A percentile compares a stretch with the other conserved stretches of the same genome.
These are phyloP conservation scores for Cydia pomonella DNA, from an alignment of 1,140 invertebrate genomes.

Conservation along the genomic window DNA sequence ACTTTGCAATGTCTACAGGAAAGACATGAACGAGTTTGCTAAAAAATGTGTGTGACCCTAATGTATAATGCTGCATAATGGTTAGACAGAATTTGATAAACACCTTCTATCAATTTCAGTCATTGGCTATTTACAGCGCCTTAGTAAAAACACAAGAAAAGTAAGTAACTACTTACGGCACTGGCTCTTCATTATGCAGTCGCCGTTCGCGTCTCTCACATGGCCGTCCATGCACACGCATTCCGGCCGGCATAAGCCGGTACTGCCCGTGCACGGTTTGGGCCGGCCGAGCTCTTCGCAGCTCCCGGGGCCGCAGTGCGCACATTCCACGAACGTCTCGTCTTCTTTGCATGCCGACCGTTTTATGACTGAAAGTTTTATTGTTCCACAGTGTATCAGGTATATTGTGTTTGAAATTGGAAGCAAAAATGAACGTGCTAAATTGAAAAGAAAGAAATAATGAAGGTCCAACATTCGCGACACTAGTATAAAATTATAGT, in stretches of 20 bases:
- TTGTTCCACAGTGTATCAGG: background rate
- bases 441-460: too few relatives aligned
- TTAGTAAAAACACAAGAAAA: background rate
- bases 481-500: too few relatives aligned
- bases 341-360: slow-evolving; percentile 42
- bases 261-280: slow-evolving; percentile 43
- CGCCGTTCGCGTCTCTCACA: slow-evolving; percentile 7
- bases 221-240: slow-evolving; percentile 26
- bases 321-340: slow-evolving; percentile 48
- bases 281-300: slow-evolving; percentile 49
- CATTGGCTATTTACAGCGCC: too few relatives aligned
- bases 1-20: too few relatives aligned
- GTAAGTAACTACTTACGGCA: slow-evolving; percentile 3
- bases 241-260: slow-evolving; percentile 34
- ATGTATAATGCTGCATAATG: too few relatives aligned
- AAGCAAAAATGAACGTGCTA: too few relatives aligned
- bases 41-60: too few relatives aligned
- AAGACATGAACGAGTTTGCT: too few relatives aligned
- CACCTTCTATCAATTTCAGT: too few relatives aligned
- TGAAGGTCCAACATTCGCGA: too few relatives aligned
- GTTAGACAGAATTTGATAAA: too few relatives aligned
- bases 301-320: slow-evolving; percentile 47
- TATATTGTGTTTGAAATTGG: background rate
- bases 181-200: slow-evolving; percentile 16
- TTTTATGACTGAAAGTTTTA: slow-evolving; percentile 42